Evolutionary conservation across 1,140 invertebrate genomes (phyloP).

Genomic region (Nomia melanderi): DNA sequence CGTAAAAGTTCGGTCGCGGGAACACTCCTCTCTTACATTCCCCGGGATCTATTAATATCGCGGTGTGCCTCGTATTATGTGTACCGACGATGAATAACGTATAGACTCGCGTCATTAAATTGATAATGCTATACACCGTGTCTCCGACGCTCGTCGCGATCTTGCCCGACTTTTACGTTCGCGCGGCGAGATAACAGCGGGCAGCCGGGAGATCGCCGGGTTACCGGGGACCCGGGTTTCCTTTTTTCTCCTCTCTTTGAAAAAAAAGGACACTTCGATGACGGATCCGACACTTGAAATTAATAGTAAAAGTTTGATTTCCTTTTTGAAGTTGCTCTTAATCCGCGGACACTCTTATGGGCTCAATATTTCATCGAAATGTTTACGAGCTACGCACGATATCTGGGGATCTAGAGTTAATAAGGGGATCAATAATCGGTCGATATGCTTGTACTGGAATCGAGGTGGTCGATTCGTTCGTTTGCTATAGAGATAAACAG

Average conservation of each 20-base stretch:
- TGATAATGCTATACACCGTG: conserved; percentile 40
- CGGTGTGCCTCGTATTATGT: conserved; percentile 24
- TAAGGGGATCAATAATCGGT: not conserved
- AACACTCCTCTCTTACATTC: conserved; percentile 12
- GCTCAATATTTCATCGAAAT: not conserved
- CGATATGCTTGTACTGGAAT: not conserved
- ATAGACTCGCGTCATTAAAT: conserved; percentile 18
- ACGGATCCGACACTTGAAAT: not conserved
- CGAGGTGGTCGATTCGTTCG: not conserved
- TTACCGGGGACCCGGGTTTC: too few species aligned
- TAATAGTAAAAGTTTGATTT: not conserved
- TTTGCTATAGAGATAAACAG: not conserved
- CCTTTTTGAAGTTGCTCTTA: not conserved
- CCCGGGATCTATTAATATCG: conserved; percentile 52
- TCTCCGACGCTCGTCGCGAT: conserved; percentile 16
- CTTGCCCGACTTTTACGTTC: conserved; percentile 16
- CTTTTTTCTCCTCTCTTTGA: too few species aligned
- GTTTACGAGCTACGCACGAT: not conserved
- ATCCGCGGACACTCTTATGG: too few species aligned
- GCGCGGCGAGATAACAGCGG: not conserved
- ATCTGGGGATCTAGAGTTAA: not conserved
- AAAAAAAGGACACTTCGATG: not conserved
- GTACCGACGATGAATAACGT: conserved; percentile 51
- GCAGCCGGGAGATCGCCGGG: not conserved
- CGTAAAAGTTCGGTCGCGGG: conserved; percentile 29